Percentiles rank a stretch among this genome's conserved stretches.
These are phyloP conservation scores for Nasonia giraulti DNA, from an alignment of 1,140 invertebrate species.

Conservation along the genomic window DNA sequence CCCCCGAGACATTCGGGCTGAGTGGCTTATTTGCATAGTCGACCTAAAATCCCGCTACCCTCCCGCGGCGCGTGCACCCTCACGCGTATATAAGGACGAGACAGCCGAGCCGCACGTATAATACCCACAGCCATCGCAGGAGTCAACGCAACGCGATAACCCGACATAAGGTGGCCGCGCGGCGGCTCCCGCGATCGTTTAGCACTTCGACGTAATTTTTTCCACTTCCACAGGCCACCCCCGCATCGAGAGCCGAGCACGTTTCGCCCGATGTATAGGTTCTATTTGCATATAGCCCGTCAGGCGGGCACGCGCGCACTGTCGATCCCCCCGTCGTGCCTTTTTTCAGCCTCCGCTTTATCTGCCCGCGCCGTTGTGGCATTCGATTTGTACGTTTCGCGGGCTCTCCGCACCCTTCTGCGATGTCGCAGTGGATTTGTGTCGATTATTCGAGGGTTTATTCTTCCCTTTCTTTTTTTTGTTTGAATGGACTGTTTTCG, in stretches of 20 bases:
- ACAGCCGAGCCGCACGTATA: background rate
- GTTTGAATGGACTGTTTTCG: background rate
- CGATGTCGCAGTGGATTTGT: background rate
- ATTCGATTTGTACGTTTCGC: constrained; percentile 39
- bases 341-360: constrained; percentile 3
- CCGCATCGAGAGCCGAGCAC: constrained; percentile 40
- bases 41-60: constrained; percentile 31
- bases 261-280: constrained; percentile 51
- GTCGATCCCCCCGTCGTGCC: background rate
- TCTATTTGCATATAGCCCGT: constrained; percentile 42
- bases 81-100: background rate
- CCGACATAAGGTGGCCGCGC: constrained; percentile 60
- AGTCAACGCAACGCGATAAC: constrained; percentile 59
- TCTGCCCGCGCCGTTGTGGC: background rate
- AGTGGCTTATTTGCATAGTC: constrained; percentile 54
- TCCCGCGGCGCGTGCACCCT: background rate
- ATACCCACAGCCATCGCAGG: background rate
- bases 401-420: background rate
- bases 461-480: constrained; percentile 10
- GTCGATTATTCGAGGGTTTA: constrained; percentile 5
- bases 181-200: constrained; percentile 61
- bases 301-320: background rate
- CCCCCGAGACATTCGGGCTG: constrained; percentile 49
- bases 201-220: constrained; percentile 65
- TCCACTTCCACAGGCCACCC: constrained; percentile 48